Conservation (phyloP, 2,888 invertebrate genomes). For the Drosophila dives region DNA sequence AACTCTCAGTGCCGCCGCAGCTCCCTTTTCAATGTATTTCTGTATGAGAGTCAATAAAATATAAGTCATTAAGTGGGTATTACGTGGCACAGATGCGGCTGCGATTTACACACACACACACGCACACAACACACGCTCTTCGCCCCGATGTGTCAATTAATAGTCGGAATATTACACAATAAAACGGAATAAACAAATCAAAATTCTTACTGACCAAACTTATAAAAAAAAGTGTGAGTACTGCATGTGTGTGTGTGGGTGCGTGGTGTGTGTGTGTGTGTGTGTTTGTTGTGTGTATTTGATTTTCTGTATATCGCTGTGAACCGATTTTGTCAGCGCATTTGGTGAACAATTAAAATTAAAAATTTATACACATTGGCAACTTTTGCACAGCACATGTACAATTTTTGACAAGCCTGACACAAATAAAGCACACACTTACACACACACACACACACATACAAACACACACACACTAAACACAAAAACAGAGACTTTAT, state of each 20-base stretch:
- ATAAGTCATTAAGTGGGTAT: constrained; percentile 55
- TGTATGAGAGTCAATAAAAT: constrained; percentile 67
- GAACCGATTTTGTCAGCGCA: constrained; percentile 69
- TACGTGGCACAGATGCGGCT: constrained; percentile 23
- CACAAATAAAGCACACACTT: constrained; percentile 63
- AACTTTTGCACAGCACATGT: constrained; percentile 54
- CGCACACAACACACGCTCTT: background rate
- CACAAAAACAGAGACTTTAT: constrained; percentile 7
- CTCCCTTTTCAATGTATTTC: constrained; percentile 1
- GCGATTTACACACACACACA: constrained; percentile 19
- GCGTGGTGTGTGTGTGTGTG: background rate
- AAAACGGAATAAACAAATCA: background rate
- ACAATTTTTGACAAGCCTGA: constrained; percentile 74
- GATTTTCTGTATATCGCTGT: constrained; percentile 30
- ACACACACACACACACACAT: constrained; percentile 15
- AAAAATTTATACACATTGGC: constrained; percentile 71
- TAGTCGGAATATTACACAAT: constrained; percentile 23
- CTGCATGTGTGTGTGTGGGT: constrained; percentile 5
- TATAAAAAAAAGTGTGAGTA: constrained; percentile 29
- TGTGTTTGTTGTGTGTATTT: constrained; percentile 2
- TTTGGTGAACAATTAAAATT: constrained; percentile 79
- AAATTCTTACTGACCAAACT: constrained; percentile 5
- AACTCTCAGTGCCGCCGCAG: constrained; percentile 25
- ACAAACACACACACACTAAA: constrained; percentile 7
- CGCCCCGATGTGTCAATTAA: constrained; percentile 37